phyloP scores from a whole-genome alignment of 1,140 invertebrate genomes.

The Bombus picipes region DNA sequence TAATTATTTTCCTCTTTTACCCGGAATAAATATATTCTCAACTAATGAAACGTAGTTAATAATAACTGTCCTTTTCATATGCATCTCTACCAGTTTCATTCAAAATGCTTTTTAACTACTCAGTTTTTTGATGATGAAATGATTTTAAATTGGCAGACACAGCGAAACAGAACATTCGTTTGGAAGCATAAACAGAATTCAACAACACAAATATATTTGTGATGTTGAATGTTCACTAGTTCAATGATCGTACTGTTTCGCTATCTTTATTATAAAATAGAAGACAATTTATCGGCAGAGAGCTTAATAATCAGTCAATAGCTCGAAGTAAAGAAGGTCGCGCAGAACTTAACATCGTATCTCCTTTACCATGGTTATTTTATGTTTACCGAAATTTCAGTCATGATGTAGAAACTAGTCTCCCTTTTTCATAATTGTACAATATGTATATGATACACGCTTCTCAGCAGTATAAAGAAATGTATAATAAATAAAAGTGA shows the following conservation, averaged over 20 bases:
- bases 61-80: slow-evolving; percentile 4
- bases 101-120: slow-evolving; percentile 18
- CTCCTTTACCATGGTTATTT: slow-evolving; percentile 43
- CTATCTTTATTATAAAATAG: slow-evolving; percentile 65
- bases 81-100: slow-evolving; percentile 14
- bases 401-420: slow-evolving; percentile 51
- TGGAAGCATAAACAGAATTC: slow-evolving; percentile 59
- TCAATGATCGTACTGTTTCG: slow-evolving; percentile 58
- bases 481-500: slow-evolving; percentile 34
- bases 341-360: slow-evolving; percentile 46
- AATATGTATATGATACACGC: slow-evolving; percentile 57
- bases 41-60: slow-evolving; percentile 20
- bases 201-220: slow-evolving; percentile 16
- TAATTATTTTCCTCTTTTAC: slow-evolving; percentile 58
- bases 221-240: slow-evolving; percentile 31
- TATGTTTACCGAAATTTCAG: slow-evolving; percentile 29
- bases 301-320: slow-evolving; percentile 64
- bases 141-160: slow-evolving; percentile 41
- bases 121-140: slow-evolving; percentile 11
- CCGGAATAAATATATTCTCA: slow-evolving; percentile 39
- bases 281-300: slow-evolving; percentile 66
- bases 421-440: slow-evolving; percentile 49
- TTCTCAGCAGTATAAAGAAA: slow-evolving; percentile 36
- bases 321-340: slow-evolving; percentile 48
- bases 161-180: slow-evolving; percentile 65